A percentile compares a stretch with the other conserved stretches of the same genome.
phyloP scores from a whole-genome alignment of 2,888 invertebrate species.

The Himalopsyche japonica region DNA sequence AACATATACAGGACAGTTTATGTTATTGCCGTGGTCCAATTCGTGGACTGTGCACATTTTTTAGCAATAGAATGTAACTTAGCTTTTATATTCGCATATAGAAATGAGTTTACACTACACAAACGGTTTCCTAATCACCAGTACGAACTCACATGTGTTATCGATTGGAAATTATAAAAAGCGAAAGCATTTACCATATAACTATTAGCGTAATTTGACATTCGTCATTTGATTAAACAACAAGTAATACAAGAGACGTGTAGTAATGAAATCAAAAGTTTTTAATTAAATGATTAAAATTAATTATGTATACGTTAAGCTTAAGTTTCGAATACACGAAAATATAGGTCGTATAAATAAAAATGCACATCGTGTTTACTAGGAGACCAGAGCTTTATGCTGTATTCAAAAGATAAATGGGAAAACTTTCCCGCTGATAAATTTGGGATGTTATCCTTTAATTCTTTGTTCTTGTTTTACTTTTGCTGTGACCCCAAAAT shows the following conservation, averaged over 20 bases:
- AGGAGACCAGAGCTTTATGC: background rate
- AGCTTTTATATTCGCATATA: background rate
- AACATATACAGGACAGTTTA: conserved; percentile 32
- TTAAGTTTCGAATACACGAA: background rate
- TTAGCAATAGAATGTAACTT: background rate
- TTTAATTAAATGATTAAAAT: too few species aligned
- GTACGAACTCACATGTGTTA: too few species aligned
- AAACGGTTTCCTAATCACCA: too few species aligned
- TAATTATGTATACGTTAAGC: too few species aligned
- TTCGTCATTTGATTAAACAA: too few species aligned
- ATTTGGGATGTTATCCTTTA: background rate
- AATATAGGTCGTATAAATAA: background rate
- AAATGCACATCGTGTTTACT: background rate
- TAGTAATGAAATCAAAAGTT: too few species aligned
- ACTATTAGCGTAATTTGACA: too few species aligned
- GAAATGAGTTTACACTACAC: background rate
- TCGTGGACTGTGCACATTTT: background rate
- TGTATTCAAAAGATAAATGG: background rate
- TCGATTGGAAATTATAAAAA: too few species aligned
- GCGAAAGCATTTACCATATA: too few species aligned
- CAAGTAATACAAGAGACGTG: too few species aligned
- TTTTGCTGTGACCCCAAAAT: background rate
- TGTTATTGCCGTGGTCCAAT: conserved; percentile 11
- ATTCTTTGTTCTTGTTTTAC: background rate
- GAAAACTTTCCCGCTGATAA: background rate